Evolutionary conservation across 2,888 invertebrate species (phyloP).

Genomic region (Neria commutata): DNA sequence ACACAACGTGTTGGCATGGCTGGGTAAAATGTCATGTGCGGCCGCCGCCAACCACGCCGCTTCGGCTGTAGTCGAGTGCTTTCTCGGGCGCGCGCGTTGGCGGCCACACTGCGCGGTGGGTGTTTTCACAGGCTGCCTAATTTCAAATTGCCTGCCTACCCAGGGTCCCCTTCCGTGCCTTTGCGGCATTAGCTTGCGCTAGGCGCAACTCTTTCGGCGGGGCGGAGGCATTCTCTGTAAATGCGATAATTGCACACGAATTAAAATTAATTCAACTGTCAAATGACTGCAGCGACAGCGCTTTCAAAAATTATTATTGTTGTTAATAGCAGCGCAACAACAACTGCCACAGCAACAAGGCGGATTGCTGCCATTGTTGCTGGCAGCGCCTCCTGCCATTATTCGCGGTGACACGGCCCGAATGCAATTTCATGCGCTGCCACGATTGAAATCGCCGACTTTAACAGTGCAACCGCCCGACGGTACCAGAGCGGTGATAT

Average conservation of each 20-base stretch:
- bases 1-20: neutral
- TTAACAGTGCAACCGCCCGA: neutral
- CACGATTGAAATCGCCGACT: neutral
- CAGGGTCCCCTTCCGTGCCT: neutral
- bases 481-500: conserved; percentile 1
- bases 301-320: conserved; percentile 21
- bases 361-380: conserved; percentile 36
- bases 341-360: neutral
- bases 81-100: neutral
- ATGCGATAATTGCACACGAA: conserved; percentile 61
- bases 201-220: neutral
- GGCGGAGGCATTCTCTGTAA: conserved; percentile 8
- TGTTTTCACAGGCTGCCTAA: neutral
- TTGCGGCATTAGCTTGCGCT: no score
- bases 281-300: conserved; percentile 33
- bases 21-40: conserved; percentile 1
- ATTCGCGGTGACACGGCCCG: conserved; percentile 34
- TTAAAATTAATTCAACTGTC: conserved; percentile 60
- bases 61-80: no score
- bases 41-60: neutral
- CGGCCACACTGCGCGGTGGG: neutral
- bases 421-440: neutral
- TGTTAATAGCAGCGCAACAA: neutral
- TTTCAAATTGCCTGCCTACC: neutral
- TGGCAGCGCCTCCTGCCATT: conserved; percentile 56